phyloP scores from a whole-genome alignment of 2,113 vertebrate species.

The Syngnathus scovelli region DNA sequence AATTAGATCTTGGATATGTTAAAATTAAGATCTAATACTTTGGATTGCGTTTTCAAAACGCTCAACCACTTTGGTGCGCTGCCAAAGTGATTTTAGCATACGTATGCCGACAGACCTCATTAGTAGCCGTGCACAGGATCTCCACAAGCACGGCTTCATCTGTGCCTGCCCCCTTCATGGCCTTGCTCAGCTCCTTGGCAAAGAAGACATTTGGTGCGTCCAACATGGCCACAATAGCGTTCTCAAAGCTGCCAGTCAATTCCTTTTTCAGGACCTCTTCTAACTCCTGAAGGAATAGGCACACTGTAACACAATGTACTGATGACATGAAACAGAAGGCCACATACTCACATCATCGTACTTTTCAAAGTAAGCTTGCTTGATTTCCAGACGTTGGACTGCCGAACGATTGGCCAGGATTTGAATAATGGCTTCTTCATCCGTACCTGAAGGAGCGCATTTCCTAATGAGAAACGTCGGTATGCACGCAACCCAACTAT shows the following conservation, averaged over 20 bases:
- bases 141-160: constrained; percentile 83
- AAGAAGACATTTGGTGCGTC: constrained; percentile 76
- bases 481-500: not conserved
- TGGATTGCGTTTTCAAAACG: too few species aligned
- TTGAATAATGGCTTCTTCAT: constrained; percentile 71
- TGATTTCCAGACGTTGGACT: constrained; percentile 70
- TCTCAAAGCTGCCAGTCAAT: constrained; percentile 84
- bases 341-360: constrained; percentile 70
- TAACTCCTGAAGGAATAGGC: constrained; percentile 73
- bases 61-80: not conserved
- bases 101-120: constrained; percentile 69
- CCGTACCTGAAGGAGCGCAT: constrained; percentile 58
- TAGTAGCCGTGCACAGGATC: constrained; percentile 83
- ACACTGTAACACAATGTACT: not conserved
- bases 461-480: not conserved
- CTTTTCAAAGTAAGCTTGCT: constrained; percentile 75
- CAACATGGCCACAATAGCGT: constrained; percentile 80
- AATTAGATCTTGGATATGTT: too few species aligned
- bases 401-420: constrained; percentile 71
- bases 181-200: constrained; percentile 78
- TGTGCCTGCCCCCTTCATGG: constrained; percentile 87
- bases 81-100: not conserved
- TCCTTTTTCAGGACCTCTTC: constrained; percentile 84
- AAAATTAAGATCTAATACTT: too few species aligned
- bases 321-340: not conserved